A percentile compares a stretch with the other conserved stretches of the same genome.
Evolutionary conservation across 2,888 invertebrate species (phyloP).

Genomic region (Drosophila phalerata): DNA sequence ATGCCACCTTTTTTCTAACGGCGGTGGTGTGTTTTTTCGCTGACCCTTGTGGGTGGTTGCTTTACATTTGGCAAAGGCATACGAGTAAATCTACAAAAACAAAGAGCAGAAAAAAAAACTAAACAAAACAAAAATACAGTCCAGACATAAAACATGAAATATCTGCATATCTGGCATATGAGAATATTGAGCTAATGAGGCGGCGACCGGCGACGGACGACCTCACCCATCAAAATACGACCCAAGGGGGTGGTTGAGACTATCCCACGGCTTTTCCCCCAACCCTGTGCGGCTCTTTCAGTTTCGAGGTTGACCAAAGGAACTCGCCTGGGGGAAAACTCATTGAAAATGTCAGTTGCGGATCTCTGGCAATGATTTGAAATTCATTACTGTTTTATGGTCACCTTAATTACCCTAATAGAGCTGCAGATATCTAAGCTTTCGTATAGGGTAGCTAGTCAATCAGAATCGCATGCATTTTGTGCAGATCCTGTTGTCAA

Average conservation of each 20-base stretch:
- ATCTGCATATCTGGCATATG: constrained; percentile 48
- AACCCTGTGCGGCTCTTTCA: constrained; percentile 14
- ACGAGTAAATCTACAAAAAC: constrained; percentile 1
- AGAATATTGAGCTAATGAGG: constrained; percentile 70
- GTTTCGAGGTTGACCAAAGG: constrained; percentile 42
- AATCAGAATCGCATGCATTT: neutral
- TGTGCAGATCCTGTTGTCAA: neutral
- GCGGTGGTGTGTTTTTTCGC: constrained; percentile 51
- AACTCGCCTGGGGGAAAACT: constrained; percentile 18
- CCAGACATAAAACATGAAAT: constrained; percentile 28
- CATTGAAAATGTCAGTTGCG: constrained; percentile 11
- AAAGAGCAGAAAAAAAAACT: constrained; percentile 9
- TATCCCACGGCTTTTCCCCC: constrained; percentile 1
- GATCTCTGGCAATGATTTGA: neutral
- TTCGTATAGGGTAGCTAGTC: neutral
- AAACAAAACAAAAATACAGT: constrained; percentile 7
- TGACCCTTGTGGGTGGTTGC: constrained; percentile 63
- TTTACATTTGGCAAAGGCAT: constrained; percentile 11
- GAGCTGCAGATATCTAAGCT: neutral
- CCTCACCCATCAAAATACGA: constrained; percentile 58
- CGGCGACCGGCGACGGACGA: constrained; percentile 50
- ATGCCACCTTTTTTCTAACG: constrained; percentile 22
- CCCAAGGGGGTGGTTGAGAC: constrained; percentile 34
- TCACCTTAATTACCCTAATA: constrained; percentile 7
- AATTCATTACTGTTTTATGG: neutral